Evolutionary conservation across 2,113 vertebrate species (phyloP).

Genomic region (Astur gentilis): DNA sequence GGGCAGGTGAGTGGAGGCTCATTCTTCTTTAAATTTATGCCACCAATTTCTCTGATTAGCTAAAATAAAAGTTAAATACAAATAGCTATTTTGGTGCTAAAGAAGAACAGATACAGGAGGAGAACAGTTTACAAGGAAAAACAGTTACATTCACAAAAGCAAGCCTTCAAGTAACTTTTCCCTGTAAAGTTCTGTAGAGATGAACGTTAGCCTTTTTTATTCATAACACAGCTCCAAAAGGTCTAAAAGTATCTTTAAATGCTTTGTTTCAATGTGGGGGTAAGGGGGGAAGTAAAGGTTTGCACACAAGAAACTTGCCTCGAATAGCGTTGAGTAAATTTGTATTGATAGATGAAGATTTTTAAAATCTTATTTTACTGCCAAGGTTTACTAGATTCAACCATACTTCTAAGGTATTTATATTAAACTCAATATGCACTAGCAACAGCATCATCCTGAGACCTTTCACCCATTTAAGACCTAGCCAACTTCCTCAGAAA

Average conservation of each 20-base stretch:
- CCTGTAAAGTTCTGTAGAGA: background rate
- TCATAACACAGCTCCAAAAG: background rate
- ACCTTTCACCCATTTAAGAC: background rate
- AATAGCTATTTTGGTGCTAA: background rate
- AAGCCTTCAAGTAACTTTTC: background rate
- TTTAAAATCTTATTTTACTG: background rate
- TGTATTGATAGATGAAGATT: background rate
- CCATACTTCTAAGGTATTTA: background rate
- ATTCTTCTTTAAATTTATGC: conserved; percentile 98
- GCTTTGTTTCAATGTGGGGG: background rate
- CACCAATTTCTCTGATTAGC: conserved; percentile 95
- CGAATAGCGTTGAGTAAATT: background rate
- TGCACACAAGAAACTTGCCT: background rate
- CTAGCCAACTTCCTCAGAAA: background rate
- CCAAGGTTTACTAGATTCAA: background rate
- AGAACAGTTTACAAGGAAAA: background rate
- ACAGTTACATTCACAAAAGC: background rate
- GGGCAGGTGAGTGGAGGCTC: conserved; percentile 97
- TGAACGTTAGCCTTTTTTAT: background rate
- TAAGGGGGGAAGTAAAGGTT: fast-evolving
- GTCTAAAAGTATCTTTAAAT: background rate
- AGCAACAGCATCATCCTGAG: background rate
- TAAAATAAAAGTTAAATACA: conserved; percentile 62
- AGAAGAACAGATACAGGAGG: background rate
- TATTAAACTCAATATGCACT: background rate